These are phyloP conservation scores for Aphidius gifuensis DNA, from an alignment of 1,140 invertebrate species.

Conservation along the genomic window DNA sequence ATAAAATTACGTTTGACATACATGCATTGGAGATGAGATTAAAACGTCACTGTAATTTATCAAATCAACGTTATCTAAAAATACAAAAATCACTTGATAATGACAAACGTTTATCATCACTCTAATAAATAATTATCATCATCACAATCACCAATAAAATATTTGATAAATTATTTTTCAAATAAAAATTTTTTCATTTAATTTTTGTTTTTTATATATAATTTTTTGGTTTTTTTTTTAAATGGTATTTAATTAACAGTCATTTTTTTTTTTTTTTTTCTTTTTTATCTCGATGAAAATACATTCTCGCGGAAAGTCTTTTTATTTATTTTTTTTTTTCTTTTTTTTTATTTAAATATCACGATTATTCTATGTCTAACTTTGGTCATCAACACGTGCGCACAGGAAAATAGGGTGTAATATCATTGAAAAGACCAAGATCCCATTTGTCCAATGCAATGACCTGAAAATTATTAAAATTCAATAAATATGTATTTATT, in stretches of 20 bases:
- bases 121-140: conserved; percentile 12
- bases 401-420: conserved; percentile 19
- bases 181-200: too few relatives aligned
- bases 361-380: conserved; percentile 27
- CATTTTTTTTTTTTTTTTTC: conserved; percentile 16
- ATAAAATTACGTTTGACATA: conserved; percentile 47
- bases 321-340: neutral
- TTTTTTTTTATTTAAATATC: conserved; percentile 21
- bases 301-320: conserved; percentile 28
- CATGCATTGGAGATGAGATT: conserved; percentile 52
- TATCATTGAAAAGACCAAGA: conserved; percentile 65
- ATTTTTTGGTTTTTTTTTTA: conserved; percentile 2
- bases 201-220: neutral
- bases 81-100: conserved; percentile 30
- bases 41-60: conserved; percentile 43
- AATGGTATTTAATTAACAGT: conserved; percentile 22
- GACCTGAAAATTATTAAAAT: conserved; percentile 50
- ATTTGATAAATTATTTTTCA: too few relatives aligned
- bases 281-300: conserved; percentile 28
- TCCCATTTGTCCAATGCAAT: conserved; percentile 72
- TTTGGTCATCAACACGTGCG: conserved; percentile 27
- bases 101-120: conserved; percentile 19
- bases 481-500: conserved; percentile 61
- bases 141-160: neutral
- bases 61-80: conserved; percentile 39